Base-by-base conservation (phyloP, 2,888 invertebrate species). In the Drosophila ochracea region DNA sequence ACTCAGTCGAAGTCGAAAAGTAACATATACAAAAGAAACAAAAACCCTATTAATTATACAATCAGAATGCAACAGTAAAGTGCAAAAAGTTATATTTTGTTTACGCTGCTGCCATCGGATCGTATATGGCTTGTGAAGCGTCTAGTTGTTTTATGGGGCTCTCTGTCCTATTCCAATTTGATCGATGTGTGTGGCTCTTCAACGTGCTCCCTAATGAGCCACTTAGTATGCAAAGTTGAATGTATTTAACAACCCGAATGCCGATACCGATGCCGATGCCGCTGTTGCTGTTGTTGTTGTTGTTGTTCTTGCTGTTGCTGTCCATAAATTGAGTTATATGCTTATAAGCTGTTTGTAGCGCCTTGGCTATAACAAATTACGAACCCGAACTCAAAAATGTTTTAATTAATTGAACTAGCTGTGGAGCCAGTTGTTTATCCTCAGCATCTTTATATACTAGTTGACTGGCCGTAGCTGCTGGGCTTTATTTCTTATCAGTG, bases 211-310 rank as follows among this genome's bases (percentile, higher is more conserved):
- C 67, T 85, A 85, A 85, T 85, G 64, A 89, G 82, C 62, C 89
- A 80, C 68, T 89, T 87, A 78, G 85, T 87, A 85, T 85, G 89
- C 85, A 84, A 77, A 82, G 70, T 57, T 65, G 66, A 41, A 62
- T 67, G 47, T 62, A 62, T 79, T 76, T 74, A 67, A 81, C 65
- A 71, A 41, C 30, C 37, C 39, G 64, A n/a, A 49, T 60, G 64
- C 57, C 62, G n/a, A n/a, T n/a, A n/a, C n/a, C n/a, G 31, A 31
- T 9, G 31, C 31, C 31, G 31, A 7, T 9, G 7, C 7, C 7
- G 31, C 9, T 31, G 9, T 9, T 9, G 67, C 57, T 37, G 58
- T 54, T 74, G 70, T 43, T 68, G 76, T 65, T 80, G 76, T 28
- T 43, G 25, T 28, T 43, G 31, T 30, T 61, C 21, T 31, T 53